Percentiles rank a stretch among this genome's conserved stretches.
phyloP scores from a whole-genome alignment of 2,888 invertebrate genomes.

The Aleiodes alternator region DNA sequence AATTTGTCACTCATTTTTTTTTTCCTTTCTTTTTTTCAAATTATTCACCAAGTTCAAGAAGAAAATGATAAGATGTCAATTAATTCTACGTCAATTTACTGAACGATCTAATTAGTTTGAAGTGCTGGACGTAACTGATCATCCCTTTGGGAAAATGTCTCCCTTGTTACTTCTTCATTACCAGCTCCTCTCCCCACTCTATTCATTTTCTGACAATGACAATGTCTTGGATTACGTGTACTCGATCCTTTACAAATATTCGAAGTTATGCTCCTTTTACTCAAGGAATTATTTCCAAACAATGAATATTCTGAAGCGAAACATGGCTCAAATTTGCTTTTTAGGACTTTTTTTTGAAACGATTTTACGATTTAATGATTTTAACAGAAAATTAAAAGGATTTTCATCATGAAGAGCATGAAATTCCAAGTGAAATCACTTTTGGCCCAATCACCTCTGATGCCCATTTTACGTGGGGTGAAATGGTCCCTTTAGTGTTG shows the following conservation, averaged over 20 bases:
- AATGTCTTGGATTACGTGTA: background rate
- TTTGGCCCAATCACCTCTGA: too few relatives aligned
- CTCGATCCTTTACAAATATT: background rate
- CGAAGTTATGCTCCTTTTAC: too few relatives aligned
- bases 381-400: too few relatives aligned
- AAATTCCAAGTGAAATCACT: too few relatives aligned
- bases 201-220: background rate
- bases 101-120: background rate
- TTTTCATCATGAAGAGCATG: too few relatives aligned
- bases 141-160: background rate
- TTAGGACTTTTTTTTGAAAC: too few relatives aligned
- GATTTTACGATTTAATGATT: too few relatives aligned
- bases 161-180: conserved; percentile 4
- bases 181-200: background rate
- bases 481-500: too few relatives aligned
- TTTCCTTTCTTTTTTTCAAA: background rate
- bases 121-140: background rate
- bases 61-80: background rate
- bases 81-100: background rate
- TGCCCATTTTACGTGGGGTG: too few relatives aligned
- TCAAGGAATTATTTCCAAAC: too few relatives aligned
- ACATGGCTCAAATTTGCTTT: too few relatives aligned
- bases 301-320: too few relatives aligned
- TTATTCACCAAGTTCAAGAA: background rate
- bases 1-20: background rate